phyloP scores from a whole-genome alignment of 2,888 invertebrate genomes.

The Cataglyphis albicans region DNA sequence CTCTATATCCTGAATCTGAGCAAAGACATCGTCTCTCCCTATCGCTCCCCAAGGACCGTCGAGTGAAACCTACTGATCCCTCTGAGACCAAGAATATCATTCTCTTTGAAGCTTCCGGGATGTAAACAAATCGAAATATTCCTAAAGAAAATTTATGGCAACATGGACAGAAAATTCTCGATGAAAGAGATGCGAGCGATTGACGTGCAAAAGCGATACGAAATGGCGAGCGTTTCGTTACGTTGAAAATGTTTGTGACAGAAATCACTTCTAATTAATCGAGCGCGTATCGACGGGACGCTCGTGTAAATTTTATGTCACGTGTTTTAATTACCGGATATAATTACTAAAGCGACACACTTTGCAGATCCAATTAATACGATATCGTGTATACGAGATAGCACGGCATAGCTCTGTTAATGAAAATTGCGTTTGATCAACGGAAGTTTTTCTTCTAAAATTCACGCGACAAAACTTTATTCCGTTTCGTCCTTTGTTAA shows the following conservation, averaged over 20 bases:
- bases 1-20: neutral
- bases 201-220: neutral
- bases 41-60: neutral
- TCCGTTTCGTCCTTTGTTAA: neutral
- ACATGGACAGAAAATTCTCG: neutral
- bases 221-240: neutral
- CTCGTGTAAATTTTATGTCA: constrained; percentile 30
- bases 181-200: neutral
- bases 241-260: neutral
- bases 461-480: constrained; percentile 1
- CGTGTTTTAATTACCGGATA: constrained; percentile 31
- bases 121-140: neutral
- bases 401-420: neutral
- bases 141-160: neutral
- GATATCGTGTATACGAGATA: neutral
- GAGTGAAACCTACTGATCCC: neutral
- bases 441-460: constrained; percentile 25
- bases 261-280: constrained; percentile 36
- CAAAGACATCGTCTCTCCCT: neutral
- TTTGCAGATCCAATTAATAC: constrained; percentile 23
- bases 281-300: neutral
- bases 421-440: neutral
- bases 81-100: neutral
- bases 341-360: constrained; percentile 13
- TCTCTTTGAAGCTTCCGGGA: neutral